Base-by-base conservation (phyloP, 2,797 vertebrate species). In the Danio kyathit region DNA sequence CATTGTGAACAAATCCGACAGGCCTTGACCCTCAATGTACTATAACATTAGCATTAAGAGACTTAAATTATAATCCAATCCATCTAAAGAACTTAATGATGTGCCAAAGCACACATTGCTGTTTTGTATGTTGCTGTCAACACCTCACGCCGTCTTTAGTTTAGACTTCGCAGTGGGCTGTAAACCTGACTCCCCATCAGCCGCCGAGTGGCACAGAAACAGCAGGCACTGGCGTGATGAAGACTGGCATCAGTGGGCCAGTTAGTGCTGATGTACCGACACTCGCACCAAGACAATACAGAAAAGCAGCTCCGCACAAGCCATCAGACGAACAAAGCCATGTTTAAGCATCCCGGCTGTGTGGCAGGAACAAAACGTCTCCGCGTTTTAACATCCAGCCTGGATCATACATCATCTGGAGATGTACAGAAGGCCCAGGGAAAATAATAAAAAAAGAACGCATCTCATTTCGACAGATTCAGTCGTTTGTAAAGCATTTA, bases 231-330 rank as follows among this genome's bases (percentile, higher is more conserved):
- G 67, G 80, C 79, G 74, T 81, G 86, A 85, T 83, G 82, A 85
- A 82, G 83, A 79, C 83, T 64, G 72, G 64, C 82, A 76, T 8
- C 38, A 70, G 44, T 44, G 54, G 67, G 44, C 41, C 60, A 52
- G 75, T 74, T 40, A 73, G 67, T 38, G 11, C 54, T 56, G 79
- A 75, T 61, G 77, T 74, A 83, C 81, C 54, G 49, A 84, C 44
- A 9, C 75, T 83, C 82, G n/a, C 79, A 65, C 82, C 56, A 80
- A 86, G 67, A 72, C 71, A 80, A 91, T 85, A 91, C 86, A 94
- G 94, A 95, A 93, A 88, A 90, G 86, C 76, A 91, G 88, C 87
- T 86, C 89, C 89, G 82, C 84, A 89, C 84, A 88, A 74, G 83
- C 85, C 86, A 89, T 91, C 88, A 90, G 82, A 86, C 79, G 83